A percentile compares a stretch with the other conserved stretches of the same genome.
phyloP scores from a whole-genome alignment of 2,888 invertebrate species.

The Aphidius colemani region DNA sequence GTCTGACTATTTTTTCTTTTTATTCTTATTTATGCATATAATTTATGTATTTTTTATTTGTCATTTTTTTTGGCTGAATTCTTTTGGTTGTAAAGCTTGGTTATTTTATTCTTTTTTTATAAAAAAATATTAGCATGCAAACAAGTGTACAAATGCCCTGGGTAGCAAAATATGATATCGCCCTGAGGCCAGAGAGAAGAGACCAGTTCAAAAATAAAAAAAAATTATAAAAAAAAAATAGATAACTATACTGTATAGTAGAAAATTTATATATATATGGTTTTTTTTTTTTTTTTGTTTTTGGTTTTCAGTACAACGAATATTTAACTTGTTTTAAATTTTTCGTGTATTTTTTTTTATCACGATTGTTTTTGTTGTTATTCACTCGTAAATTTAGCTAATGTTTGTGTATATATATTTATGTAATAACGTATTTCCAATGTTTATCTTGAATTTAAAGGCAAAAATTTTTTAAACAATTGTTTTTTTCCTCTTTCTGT shows the following conservation, averaged over 20 bases:
- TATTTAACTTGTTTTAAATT: no score
- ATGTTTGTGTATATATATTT: slow-evolving; percentile 8
- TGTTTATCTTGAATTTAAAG: slow-evolving; percentile 10
- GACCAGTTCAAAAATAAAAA: not conserved
- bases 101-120: slow-evolving; percentile 3
- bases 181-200: slow-evolving; percentile 14
- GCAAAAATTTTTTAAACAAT: not conserved
- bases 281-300: no score
- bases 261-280: no score
- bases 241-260: no score
- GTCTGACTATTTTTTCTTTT: slow-evolving; percentile 12
- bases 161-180: slow-evolving; percentile 25
- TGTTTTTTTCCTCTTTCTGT: slow-evolving; percentile 1
- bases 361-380: slow-evolving; percentile 20
- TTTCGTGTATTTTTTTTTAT: slow-evolving; percentile 10
- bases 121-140: slow-evolving; percentile 22
- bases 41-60: not conserved
- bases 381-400: slow-evolving; percentile 11
- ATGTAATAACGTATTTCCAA: not conserved
- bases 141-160: slow-evolving; percentile 25
- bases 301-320: no score
- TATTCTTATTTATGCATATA: not conserved
- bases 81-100: slow-evolving; percentile 16
- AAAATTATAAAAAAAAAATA: not conserved
- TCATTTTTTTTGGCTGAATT: not conserved